Percentiles rank a stretch among this genome's conserved stretches.
phyloP scores from a whole-genome alignment of 2,888 invertebrate genomes.

The Cynaeus angustus region DNA sequence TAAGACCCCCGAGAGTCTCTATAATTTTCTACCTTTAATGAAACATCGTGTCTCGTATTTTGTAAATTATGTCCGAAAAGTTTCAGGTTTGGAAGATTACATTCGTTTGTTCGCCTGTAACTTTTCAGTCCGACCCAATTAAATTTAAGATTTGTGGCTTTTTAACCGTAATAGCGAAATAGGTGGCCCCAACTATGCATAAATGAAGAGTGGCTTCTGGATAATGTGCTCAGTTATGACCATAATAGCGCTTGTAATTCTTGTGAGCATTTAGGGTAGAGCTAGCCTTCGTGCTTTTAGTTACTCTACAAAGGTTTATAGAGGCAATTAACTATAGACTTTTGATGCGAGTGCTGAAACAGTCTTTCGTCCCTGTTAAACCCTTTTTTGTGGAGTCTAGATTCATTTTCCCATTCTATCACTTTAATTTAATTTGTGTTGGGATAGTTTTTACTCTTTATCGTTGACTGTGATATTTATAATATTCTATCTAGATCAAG shows the following conservation, averaged over 20 bases:
- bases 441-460: slow-evolving; percentile 24
- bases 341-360: slow-evolving; percentile 49
- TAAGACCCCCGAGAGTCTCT: background rate
- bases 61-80: background rate
- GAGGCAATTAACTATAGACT: slow-evolving; percentile 50
- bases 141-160: slow-evolving; percentile 33
- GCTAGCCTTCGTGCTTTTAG: slow-evolving; percentile 48
- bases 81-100: background rate
- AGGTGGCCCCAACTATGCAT: slow-evolving; percentile 33
- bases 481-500: slow-evolving; percentile 38
- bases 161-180: slow-evolving; percentile 36
- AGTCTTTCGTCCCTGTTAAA: too few species aligned
- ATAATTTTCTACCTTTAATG: background rate
- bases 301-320: slow-evolving; percentile 51
- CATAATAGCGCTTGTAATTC: slow-evolving; percentile 43
- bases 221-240: slow-evolving; percentile 43
- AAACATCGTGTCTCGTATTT: background rate
- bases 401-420: slow-evolving; percentile 46
- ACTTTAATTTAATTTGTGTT: slow-evolving; percentile 44
- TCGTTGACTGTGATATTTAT: slow-evolving; percentile 24
- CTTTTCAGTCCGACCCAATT: slow-evolving; percentile 19
- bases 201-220: slow-evolving; percentile 35
- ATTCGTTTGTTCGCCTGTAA: background rate
- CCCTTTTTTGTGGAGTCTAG: slow-evolving; percentile 15
- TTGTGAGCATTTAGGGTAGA: slow-evolving; percentile 37